These are phyloP conservation scores for Chalcis sispes DNA, from an alignment of 2,888 invertebrate species.

Conservation along the genomic window DNA sequence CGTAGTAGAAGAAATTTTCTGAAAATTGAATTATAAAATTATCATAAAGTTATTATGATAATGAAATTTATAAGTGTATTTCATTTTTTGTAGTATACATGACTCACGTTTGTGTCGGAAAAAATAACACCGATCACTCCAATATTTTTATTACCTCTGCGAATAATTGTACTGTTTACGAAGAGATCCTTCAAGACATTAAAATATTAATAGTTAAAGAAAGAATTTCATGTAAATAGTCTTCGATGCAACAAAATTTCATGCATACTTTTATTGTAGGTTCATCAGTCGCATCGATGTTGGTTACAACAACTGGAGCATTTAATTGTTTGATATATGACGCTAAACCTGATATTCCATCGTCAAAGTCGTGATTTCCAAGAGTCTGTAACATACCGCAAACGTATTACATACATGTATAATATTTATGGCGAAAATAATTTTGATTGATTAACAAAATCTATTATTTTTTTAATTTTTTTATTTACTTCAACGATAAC, in stretches of 20 bases:
- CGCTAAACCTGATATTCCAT: conserved; percentile 83
- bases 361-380: conserved; percentile 93
- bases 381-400: conserved; percentile 80
- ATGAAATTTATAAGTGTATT: too few species aligned
- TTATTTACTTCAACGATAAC: too few species aligned
- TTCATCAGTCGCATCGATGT: conserved; percentile 84
- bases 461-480: background rate
- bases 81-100: background rate
- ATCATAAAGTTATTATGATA: background rate
- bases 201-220: conserved; percentile 3
- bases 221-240: background rate
- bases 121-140: conserved; percentile 90
- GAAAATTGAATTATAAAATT: background rate
- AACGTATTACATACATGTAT: too few species aligned
- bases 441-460: background rate
- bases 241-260: background rate
- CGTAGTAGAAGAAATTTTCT: conserved; percentile 70
- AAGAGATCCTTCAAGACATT: conserved; percentile 77
- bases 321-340: conserved; percentile 82
- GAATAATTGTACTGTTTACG: conserved; percentile 81
- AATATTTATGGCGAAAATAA: background rate
- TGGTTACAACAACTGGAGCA: conserved; percentile 84
- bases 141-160: conserved; percentile 81
- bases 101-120: conserved; percentile 81
- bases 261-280: conserved; percentile 77